These are phyloP conservation scores for Poeciliopsis turneri DNA, from an alignment of 2,797 vertebrate genomes.

Conservation along the genomic window DNA sequence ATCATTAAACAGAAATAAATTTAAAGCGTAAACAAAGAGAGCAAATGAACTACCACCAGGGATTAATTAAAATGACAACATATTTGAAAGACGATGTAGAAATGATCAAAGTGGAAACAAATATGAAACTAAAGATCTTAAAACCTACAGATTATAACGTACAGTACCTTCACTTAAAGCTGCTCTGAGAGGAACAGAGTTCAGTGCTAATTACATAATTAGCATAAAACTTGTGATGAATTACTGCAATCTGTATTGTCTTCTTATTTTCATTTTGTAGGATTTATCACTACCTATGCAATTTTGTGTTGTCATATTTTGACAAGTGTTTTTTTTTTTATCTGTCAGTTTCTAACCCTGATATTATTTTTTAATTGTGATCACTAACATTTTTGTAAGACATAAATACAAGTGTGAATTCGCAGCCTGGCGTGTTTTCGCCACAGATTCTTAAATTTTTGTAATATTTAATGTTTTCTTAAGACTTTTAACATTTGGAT, in stretches of 20 bases:
- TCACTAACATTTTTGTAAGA: not conserved
- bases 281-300: not conserved
- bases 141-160: not conserved
- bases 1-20: not conserved
- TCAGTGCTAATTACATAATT: not conserved
- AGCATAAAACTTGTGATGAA: not conserved
- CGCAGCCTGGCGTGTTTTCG: not conserved
- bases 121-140: not conserved
- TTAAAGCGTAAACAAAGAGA: not conserved
- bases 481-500: not conserved
- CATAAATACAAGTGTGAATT: not conserved
- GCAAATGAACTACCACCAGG: not conserved
- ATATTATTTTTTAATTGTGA: not conserved
- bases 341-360: not conserved
- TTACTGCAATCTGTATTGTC: not conserved
- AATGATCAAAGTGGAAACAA: not conserved
- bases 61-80: not conserved
- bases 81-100: not conserved
- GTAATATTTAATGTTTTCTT: not conserved
- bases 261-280: not conserved
- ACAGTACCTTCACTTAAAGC: not conserved
- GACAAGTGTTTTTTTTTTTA: not conserved
- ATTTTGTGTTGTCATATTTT: not conserved
- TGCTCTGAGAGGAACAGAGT: not conserved
- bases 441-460: not conserved